Percentiles rank a stretch among this genome's conserved stretches.
Evolutionary conservation across 2,113 vertebrate species (phyloP).

Genomic region (Sphaerodactylus townsendi): DNA sequence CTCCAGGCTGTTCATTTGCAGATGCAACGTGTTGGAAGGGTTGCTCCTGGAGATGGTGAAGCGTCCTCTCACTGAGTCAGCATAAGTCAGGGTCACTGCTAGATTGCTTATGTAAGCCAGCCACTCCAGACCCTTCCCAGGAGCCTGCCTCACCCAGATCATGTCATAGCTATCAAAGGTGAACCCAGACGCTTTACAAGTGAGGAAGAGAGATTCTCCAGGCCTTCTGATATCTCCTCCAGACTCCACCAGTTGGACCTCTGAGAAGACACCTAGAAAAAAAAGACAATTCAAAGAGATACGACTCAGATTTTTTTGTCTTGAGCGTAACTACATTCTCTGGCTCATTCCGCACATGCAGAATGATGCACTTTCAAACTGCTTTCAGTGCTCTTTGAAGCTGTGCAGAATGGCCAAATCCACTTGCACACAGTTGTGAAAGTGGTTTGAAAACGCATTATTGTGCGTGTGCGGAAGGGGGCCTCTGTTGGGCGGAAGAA

Average conservation of each 20-base stretch:
- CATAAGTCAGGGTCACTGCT: no score
- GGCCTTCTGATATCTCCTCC: conserved; percentile 7
- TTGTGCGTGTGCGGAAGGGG: no score
- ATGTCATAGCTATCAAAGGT: background rate
- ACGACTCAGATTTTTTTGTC: background rate
- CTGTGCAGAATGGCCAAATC: no score
- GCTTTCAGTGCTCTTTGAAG: no score
- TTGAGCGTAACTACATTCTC: no score
- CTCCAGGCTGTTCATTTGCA: conserved; percentile 5
- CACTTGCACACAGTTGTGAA: no score
- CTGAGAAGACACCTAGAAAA: conserved; percentile 5
- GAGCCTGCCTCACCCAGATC: conserved; percentile 23
- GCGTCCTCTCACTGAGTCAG: background rate
- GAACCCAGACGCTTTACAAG: conserved; percentile 22
- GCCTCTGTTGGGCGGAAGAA: no score
- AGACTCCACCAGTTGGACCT: conserved; percentile 10
- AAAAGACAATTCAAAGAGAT: background rate
- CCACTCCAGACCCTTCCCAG: conserved; percentile 32
- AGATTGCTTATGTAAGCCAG: background rate
- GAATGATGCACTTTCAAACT: no score
- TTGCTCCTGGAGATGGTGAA: background rate
- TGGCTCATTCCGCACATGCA: no score
- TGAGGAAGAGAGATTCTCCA: conserved; percentile 7
- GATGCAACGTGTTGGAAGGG: background rate
- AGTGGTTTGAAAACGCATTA: no score